Conservation (phyloP, 2,113 vertebrate species). For the Helogale parvula region DNA sequence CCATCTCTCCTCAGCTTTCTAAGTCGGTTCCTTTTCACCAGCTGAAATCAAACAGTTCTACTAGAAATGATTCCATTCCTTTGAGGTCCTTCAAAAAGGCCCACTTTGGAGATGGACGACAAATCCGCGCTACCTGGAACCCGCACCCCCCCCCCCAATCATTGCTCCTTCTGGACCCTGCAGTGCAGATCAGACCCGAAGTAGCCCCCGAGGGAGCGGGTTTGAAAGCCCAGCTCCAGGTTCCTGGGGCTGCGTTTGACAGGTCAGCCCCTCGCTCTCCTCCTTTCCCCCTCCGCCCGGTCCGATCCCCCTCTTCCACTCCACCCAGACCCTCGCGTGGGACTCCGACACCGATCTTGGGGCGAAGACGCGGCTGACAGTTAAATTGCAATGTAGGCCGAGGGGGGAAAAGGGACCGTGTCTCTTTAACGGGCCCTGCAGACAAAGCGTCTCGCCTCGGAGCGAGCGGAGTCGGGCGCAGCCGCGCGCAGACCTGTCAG, state of each 20-base stretch:
- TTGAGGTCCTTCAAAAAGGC: neutral
- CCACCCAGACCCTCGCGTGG: conserved; percentile 75
- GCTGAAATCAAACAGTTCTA: neutral
- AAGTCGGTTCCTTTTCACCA: neutral
- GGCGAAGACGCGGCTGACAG: conserved; percentile 88
- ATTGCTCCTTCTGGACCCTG: neutral
- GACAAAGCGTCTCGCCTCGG: conserved; percentile 90
- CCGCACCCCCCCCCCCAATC: neutral
- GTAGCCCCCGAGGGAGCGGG: neutral
- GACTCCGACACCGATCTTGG: conserved; percentile 84
- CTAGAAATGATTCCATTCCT: neutral
- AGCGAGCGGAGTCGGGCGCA: conserved; percentile 87
- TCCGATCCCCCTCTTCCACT: neutral
- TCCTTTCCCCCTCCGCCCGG: neutral
- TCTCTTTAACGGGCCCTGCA: conserved; percentile 89
- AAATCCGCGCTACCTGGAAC: neutral
- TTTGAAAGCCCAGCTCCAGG: neutral
- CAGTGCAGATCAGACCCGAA: neutral
- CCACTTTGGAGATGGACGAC: neutral
- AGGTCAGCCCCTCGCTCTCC: neutral
- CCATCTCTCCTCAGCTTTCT: neutral
- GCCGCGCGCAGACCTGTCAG: conserved; percentile 91
- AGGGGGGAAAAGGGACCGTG: conserved; percentile 87
- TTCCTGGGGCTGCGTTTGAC: neutral
- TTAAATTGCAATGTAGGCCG: conserved; percentile 91